phyloP scores from a whole-genome alignment of 2,888 invertebrate genomes.

The Phengaris alcon region DNA sequence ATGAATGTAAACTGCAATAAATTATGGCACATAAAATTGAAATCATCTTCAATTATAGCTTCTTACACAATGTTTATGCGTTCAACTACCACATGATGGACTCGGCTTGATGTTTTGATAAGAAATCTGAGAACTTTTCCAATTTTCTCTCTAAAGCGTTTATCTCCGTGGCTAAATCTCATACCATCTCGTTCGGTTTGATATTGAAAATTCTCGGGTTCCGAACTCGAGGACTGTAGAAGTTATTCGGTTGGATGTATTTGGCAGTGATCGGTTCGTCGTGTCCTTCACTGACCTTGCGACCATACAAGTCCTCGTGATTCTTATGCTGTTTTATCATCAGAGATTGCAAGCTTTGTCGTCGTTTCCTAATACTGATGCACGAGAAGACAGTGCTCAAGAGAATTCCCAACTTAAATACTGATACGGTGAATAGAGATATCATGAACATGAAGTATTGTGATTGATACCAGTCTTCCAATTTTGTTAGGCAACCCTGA shows the following conservation, averaged over 20 bases:
- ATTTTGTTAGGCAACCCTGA: conserved; percentile 83
- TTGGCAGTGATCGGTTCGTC: conserved; percentile 69
- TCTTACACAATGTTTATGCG: too few relatives aligned
- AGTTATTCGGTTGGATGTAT: conserved; percentile 73
- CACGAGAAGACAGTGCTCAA: conserved; percentile 85
- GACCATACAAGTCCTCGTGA: conserved; percentile 68
- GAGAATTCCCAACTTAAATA: conserved; percentile 86
- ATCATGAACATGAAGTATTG: conserved; percentile 85
- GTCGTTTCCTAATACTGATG: conserved; percentile 78
- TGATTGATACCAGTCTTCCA: conserved; percentile 88
- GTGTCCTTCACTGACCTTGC: conserved; percentile 52
- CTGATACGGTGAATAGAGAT: conserved; percentile 81
- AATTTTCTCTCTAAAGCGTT: conserved; percentile 75
- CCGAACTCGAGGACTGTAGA: conserved; percentile 70
- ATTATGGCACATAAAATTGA: conserved; percentile 23
- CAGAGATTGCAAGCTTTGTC: conserved; percentile 67
- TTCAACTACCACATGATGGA: conserved; percentile 79
- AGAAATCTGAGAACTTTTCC: conserved; percentile 72
- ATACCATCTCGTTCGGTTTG: conserved; percentile 75
- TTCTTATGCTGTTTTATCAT: conserved; percentile 62
- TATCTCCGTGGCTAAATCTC: conserved; percentile 78
- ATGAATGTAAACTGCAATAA: not conserved
- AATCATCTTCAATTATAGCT: too few relatives aligned
- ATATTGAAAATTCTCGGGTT: conserved; percentile 70
- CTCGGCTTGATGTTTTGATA: conserved; percentile 77